phyloP scores from a whole-genome alignment of 2,113 vertebrate species.

The Emydocephalus ijimae region DNA sequence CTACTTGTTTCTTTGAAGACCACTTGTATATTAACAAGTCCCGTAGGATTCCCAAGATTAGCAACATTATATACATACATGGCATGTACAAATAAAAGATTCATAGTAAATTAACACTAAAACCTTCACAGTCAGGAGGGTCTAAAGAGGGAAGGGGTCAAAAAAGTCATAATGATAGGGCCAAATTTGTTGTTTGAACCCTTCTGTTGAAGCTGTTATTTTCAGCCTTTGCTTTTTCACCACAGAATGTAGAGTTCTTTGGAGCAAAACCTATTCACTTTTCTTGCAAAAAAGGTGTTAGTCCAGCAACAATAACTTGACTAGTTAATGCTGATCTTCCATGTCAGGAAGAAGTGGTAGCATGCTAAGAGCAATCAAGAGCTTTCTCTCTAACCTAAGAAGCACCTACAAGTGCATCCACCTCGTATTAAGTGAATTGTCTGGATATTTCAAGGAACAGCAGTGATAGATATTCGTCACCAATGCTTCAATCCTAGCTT shows the following conservation, averaged over 20 bases:
- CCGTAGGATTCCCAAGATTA: neutral
- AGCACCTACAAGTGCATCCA: neutral
- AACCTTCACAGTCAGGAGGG: neutral
- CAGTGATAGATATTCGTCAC: neutral
- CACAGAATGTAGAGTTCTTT: neutral
- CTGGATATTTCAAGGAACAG: neutral
- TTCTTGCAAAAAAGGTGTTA: neutral
- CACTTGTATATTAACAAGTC: neutral
- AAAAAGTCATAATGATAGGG: neutral
- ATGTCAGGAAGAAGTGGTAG: neutral
- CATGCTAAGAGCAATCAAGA: neutral
- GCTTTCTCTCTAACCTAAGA: neutral
- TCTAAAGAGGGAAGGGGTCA: neutral
- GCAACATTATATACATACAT: neutral
- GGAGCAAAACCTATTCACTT: neutral
- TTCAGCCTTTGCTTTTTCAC: neutral
- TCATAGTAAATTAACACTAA: neutral
- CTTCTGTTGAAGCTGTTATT: neutral
- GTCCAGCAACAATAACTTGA: neutral
- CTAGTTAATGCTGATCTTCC: neutral
- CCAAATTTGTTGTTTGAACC: neutral
- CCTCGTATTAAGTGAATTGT: neutral
- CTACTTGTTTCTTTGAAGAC: neutral
- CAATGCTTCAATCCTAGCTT: neutral
- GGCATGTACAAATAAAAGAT: neutral